Evolutionary conservation across 2,888 invertebrate species (phyloP), one percentile per base, ranked within the genome.

Genomic region (Penaeus monodon): DNA sequence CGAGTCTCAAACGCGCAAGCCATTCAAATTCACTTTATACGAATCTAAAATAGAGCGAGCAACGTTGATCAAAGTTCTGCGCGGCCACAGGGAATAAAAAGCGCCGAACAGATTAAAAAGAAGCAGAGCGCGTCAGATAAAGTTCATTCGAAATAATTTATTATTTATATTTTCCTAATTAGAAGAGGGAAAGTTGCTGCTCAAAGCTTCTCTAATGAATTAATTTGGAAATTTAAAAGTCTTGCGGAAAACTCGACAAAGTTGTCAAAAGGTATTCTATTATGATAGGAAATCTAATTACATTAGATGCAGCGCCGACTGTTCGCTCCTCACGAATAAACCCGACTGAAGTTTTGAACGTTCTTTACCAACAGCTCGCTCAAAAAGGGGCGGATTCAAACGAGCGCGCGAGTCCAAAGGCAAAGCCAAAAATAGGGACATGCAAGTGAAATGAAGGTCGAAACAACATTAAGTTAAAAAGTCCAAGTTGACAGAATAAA

Each of bases 151-250:
- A 85, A 85, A 85, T 85, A 85, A 85, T 85, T 85, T 85, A 85
- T 85, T 85, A 85, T 85, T 85, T 85, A 85, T 85, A 85, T 85
- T 85, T 85, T 85, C 66, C 85, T 85, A 85, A 85, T 85, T 85
- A 85, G 85, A 85, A 85, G 85, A 85, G 85, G 85, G 85, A 85
- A 85, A 85, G 85, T 85, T 85, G 85, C 80, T 73, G 85, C 85
- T 85, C 85, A 85, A 85, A 85, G 85, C 85, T 85, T 85, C 85
- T 85, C 85, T 85, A 85, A 85, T 85, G 85, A 85, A 85, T 85
- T 85, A 85, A 85, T 85, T 85, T 85, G 74, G 85, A 85, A 85
- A 85, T 81, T 79, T 85, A 85, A 85, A 85, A 85, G 80, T 85
- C 85, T 44, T 74, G 80, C 85, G 80, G 85, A 85, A 85, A 85